A percentile compares a stretch with the other conserved stretches of the same genome.
phyloP scores from a whole-genome alignment of 2,797 vertebrate species.

The Somateria mollissima region DNA sequence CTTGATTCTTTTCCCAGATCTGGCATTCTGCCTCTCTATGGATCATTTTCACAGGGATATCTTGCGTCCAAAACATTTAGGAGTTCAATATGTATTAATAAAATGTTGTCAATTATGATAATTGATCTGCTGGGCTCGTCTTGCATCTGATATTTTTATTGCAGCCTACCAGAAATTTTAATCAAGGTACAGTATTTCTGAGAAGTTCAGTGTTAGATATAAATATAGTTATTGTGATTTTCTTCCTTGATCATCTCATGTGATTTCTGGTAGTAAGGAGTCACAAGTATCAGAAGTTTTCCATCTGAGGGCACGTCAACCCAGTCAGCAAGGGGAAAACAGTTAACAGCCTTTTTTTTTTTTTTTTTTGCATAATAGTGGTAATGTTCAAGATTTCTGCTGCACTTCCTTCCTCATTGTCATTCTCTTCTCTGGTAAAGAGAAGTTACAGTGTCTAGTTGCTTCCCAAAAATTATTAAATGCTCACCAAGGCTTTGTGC shows the following conservation, averaged over 20 bases:
- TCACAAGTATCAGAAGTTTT: constrained; percentile 90
- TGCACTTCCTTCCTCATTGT: constrained; percentile 86
- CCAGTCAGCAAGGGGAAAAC: constrained; percentile 79
- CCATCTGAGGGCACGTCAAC: constrained; percentile 80
- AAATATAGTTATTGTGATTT: constrained; percentile 88
- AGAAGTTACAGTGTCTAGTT: constrained; percentile 76
- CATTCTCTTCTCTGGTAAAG: constrained; percentile 78
- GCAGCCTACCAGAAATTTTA: constrained; percentile 83
- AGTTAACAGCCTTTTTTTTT: constrained; percentile 58
- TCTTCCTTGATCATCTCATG: constrained; percentile 87
- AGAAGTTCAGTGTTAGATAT: constrained; percentile 83
- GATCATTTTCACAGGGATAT: constrained; percentile 70
- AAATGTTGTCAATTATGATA: constrained; percentile 74
- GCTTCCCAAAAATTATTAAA: constrained; percentile 76
- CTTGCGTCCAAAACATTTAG: constrained; percentile 74
- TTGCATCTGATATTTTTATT: constrained; percentile 82
- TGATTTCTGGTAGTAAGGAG: constrained; percentile 88
- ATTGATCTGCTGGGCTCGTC: constrained; percentile 79
- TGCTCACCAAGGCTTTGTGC: neutral
- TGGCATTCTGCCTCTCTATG: constrained; percentile 71
- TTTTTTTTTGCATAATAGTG: constrained; percentile 78
- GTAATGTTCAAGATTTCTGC: constrained; percentile 80
- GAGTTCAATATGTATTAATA: constrained; percentile 73
- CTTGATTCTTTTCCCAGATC: constrained; percentile 72
- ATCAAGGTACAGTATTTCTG: constrained; percentile 89